Base-by-base conservation (phyloP, 2,113 vertebrate species). In the Thamnophis sirtalis region DNA sequence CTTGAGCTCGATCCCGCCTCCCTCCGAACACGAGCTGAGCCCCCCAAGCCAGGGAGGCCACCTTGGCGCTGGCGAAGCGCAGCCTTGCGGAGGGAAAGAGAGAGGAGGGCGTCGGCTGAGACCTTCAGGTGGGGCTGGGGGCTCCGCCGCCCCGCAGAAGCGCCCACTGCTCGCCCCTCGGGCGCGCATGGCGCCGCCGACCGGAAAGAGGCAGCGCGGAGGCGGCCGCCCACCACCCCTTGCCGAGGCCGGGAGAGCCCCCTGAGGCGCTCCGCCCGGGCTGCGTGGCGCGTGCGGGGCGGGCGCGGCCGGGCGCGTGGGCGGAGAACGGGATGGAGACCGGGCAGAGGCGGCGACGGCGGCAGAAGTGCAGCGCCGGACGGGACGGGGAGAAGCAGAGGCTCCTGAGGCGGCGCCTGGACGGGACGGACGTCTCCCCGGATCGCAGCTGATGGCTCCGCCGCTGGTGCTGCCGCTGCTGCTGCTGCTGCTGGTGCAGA, bases 401-500 rank as follows among this genome's bases (percentile, higher is more conserved):
- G 49, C 4, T 49, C 24, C 84, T 22, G 84, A 11, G 48, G 84
- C 84, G 1, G 90, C 43, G 49, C 91, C 58, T 68, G 55, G 58
- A 87, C 91, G n/a, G 85, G 58, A 53, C 55, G 90, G 48, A 19
- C 43, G 22, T 9, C 38, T 38, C 22, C 1, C 48, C 63, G 28
- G 60, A 15, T 68, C n/a, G 63, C 28, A 13, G 11, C 63, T 2
- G 63, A 68, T 68, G 28, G 28, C 28, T 1, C 38, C 17, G 28
- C 15, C 26, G 26, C 2, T 93, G 95, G n/a, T 86, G 95, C 88
- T 53, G 48, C 1, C 33, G 90, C 87, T 38, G n/a, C 73, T 33
- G n/a, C 86, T 24, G 49, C 60, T 48, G 50, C 17, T 48, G 50
- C 17, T 51, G 51, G 68, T 84, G 9, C 89, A 2, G 55, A 9